Percentiles rank a stretch among this genome's conserved stretches.
These are phyloP conservation scores for Carassius carassius DNA, from an alignment of 2,113 vertebrate genomes.

Conservation along the genomic window DNA sequence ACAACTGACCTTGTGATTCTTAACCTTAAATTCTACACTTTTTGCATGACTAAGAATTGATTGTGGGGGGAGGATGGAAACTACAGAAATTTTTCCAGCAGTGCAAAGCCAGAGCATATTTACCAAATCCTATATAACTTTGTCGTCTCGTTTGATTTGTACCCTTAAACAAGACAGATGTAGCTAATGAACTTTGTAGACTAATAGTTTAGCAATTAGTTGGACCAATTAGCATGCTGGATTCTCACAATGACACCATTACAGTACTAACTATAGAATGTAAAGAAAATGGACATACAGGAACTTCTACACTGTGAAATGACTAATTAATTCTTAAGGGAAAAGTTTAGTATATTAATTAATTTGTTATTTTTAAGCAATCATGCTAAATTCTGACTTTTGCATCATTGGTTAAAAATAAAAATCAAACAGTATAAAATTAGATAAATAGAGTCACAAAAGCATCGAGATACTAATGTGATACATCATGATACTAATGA, in stretches of 20 bases:
- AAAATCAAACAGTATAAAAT: not conserved
- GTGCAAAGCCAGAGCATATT: not conserved
- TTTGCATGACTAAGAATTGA: constrained; percentile 14
- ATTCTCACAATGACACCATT: not conserved
- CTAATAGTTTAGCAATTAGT: constrained; percentile 29
- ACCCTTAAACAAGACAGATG: not conserved
- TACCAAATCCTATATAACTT: not conserved
- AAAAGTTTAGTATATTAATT: too few species aligned
- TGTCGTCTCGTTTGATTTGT: not conserved
- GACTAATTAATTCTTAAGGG: not conserved
- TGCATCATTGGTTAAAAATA: too few species aligned
- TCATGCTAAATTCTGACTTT: not conserved
- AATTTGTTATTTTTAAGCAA: not conserved
- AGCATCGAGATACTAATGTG: not conserved
- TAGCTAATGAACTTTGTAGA: constrained; percentile 24
- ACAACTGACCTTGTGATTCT: constrained; percentile 21
- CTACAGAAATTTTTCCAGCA: not conserved
- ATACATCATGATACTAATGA: too few species aligned
- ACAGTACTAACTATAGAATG: not conserved
- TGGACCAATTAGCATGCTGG: not conserved
- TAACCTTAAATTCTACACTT: not conserved
- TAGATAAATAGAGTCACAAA: not conserved
- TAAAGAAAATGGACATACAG: not conserved
- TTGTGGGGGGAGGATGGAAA: not conserved
- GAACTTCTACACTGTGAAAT: not conserved